Evolutionary conservation across 2,113 vertebrate genomes (phyloP).

Genomic region (Natator depressus): DNA sequence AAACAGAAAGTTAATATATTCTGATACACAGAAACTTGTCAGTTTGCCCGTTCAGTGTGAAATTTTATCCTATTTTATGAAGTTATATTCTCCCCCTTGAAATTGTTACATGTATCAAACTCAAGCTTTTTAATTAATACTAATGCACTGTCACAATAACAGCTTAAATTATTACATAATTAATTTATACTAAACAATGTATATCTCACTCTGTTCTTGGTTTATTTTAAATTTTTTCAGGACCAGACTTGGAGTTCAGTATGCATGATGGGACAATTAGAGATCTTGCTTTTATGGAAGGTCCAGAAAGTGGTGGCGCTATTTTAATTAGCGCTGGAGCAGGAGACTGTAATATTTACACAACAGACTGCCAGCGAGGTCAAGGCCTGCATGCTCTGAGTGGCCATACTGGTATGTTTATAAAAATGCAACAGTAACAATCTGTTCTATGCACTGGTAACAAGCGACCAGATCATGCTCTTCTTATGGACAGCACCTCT

Average conservation of each 20-base stretch:
- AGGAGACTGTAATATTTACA: constrained; percentile 96
- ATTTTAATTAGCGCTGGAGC: constrained; percentile 98
- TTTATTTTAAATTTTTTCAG: constrained; percentile 76
- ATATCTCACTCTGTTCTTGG: not conserved
- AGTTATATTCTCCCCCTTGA: not conserved
- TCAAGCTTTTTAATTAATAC: not conserved
- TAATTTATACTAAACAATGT: not conserved
- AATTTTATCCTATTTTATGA: too few species aligned
- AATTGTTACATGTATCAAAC: not conserved
- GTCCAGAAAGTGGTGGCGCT: constrained; percentile 95
- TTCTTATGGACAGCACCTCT: not conserved
- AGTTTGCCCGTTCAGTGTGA: not conserved
- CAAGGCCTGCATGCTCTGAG: constrained; percentile 95
- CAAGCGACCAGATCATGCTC: not conserved
- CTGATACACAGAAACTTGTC: not conserved
- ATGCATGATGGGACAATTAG: constrained; percentile 99
- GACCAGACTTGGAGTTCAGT: constrained; percentile 95
- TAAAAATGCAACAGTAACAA: not conserved
- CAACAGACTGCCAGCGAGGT: constrained; percentile 95
- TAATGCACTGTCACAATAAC: not conserved
- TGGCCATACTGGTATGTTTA: constrained; percentile 87
- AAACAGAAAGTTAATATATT: not conserved
- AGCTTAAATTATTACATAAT: not conserved
- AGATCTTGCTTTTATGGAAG: constrained; percentile 99
- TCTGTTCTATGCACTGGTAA: not conserved